phyloP scores from a whole-genome alignment of 2,113 vertebrate genomes.

The Dicerorhinus sumatrensis region DNA sequence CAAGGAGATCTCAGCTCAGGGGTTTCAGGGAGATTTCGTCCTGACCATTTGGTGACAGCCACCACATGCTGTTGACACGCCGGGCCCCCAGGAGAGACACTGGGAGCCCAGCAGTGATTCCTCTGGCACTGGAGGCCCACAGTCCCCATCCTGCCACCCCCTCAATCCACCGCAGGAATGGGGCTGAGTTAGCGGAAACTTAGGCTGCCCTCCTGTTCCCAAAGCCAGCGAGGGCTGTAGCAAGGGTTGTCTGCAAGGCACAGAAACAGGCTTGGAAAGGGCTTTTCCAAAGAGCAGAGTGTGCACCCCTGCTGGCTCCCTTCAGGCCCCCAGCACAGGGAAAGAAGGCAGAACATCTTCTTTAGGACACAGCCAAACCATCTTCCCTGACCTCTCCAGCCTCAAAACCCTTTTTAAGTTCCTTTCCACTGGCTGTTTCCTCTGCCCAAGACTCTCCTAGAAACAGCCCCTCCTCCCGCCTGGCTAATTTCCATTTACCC shows the following conservation, averaged over 20 bases:
- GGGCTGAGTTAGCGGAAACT: not conserved
- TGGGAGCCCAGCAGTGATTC: not conserved
- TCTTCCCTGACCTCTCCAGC: not conserved
- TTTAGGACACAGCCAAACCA: too few species aligned
- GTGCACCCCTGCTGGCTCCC: too few species aligned
- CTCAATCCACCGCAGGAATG: accelerated
- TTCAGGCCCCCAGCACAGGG: accelerated
- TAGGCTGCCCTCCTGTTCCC: not conserved
- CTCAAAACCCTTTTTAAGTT: not conserved
- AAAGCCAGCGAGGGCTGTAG: not conserved
- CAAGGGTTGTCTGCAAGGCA: not conserved
- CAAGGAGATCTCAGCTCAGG: too few species aligned
- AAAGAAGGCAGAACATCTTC: not conserved
- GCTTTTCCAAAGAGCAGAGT: not conserved
- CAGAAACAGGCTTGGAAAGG: not conserved
- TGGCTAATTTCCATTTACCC: too few species aligned
- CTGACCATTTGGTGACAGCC: not conserved
- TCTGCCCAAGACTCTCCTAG: not conserved
- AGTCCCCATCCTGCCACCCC: not conserved
- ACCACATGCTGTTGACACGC: not conserved
- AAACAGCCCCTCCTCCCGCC: too few species aligned
- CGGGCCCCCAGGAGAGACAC: not conserved
- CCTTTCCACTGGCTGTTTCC: not conserved
- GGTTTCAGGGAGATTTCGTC: not conserved
- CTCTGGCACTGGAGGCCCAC: accelerated